Percentiles rank a stretch among this genome's conserved stretches.
Conservation (phyloP, 2,113 vertebrate species). For the Coptodon bakossiorum region DNA sequence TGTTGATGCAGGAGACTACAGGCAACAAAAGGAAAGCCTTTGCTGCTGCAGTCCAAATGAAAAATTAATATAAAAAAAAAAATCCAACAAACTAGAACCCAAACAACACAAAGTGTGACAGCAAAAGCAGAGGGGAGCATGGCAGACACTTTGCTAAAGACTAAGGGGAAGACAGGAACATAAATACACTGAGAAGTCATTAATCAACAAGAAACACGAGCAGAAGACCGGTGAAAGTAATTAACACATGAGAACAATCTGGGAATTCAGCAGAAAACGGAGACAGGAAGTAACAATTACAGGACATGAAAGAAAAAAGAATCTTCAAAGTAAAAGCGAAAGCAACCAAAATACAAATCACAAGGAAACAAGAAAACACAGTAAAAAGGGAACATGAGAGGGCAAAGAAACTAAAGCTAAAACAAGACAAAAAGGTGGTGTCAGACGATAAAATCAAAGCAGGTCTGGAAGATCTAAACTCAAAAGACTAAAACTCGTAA, state of each 20-base stretch:
- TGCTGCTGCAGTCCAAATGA: not conserved
- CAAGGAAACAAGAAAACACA: not conserved
- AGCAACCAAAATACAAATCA: not conserved
- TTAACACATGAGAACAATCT: not conserved
- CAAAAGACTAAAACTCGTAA: not conserved
- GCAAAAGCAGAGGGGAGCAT: not conserved
- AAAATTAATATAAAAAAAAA: fast-evolving
- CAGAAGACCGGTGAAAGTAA: not conserved
- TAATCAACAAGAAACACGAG: not conserved
- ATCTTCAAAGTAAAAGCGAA: not conserved
- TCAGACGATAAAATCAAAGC: not conserved
- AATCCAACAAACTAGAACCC: not conserved
- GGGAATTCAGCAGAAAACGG: not conserved
- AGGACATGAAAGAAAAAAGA: not conserved
- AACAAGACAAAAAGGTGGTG: not conserved
- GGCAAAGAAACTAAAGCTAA: not conserved
- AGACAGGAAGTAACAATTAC: not conserved
- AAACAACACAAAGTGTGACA: not conserved
- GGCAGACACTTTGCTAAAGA: not conserved
- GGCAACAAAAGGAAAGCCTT: not conserved
- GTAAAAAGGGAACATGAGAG: not conserved
- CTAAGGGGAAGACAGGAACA: not conserved
- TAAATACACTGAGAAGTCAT: not conserved
- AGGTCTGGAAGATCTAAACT: not conserved
- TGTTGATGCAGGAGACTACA: not conserved